Conservation (phyloP, 1,140 invertebrate species). For the Drosophila busckii region DNA sequence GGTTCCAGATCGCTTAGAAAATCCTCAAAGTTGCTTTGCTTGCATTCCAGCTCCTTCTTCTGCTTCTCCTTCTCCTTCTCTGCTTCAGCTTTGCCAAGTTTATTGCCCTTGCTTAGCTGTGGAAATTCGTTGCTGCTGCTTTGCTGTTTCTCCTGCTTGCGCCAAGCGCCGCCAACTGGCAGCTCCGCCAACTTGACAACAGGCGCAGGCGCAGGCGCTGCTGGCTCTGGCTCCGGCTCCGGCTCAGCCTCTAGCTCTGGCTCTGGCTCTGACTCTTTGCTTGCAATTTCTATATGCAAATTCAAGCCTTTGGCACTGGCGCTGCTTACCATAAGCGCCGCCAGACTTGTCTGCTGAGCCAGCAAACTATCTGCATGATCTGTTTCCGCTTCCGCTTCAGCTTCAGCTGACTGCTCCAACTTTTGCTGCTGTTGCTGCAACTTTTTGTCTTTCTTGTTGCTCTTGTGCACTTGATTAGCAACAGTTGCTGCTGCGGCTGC, state of each 20-base stretch:
- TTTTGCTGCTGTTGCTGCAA: slow-evolving; percentile 4
- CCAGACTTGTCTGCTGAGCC: slow-evolving; percentile 40
- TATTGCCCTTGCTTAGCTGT: too few species aligned
- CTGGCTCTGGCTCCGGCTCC: not conserved
- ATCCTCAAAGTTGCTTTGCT: slow-evolving; percentile 44
- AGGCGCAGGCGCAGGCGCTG: too few species aligned
- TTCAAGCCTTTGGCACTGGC: slow-evolving; percentile 54
- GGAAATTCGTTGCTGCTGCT: too few species aligned
- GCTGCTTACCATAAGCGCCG: slow-evolving; percentile 53
- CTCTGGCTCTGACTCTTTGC: not conserved
- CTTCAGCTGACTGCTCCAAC: not conserved
- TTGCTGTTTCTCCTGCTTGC: not conserved
- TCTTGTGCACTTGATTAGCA: too few species aligned
- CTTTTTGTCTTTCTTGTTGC: slow-evolving; percentile 29
- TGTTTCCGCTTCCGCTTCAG: not conserved
- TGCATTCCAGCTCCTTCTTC: not conserved
- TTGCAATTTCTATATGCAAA: slow-evolving; percentile 42
- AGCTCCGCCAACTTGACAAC: too few species aligned
- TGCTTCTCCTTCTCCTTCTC: not conserved
- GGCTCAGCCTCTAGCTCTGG: not conserved
- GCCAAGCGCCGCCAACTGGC: too few species aligned
- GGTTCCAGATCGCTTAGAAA: slow-evolving; percentile 42
- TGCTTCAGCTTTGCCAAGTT: too few species aligned
- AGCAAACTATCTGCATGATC: slow-evolving; percentile 48
- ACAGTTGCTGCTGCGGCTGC: not conserved